Conservation (phyloP, 2,888 invertebrate species). For the Netelia fuscicornis region DNA sequence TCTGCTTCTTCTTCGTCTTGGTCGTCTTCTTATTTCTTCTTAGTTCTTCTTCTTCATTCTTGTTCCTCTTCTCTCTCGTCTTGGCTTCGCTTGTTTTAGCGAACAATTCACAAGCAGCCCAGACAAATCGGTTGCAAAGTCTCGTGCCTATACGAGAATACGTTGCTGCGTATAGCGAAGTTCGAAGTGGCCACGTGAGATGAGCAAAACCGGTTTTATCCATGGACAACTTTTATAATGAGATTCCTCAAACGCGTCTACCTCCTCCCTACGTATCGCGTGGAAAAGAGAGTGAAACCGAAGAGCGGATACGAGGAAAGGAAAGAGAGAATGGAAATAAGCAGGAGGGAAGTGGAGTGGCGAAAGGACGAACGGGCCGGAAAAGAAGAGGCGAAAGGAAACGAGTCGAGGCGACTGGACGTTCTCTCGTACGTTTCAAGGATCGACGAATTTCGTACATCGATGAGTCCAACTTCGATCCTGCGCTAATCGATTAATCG, state of each 20-base stretch:
- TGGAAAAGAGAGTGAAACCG: conserved; percentile 25
- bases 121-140: conserved; percentile 69
- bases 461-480: not conserved
- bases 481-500: too few relatives aligned
- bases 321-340: conserved; percentile 53
- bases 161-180: conserved; percentile 45
- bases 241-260: conserved; percentile 76
- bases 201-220: conserved; percentile 76
- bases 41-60: conserved; percentile 5
- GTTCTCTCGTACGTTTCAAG: conserved; percentile 61
- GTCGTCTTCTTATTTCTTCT: conserved; percentile 23
- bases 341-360: conserved; percentile 47
- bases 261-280: conserved; percentile 6
- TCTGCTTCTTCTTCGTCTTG: conserved; percentile 23
- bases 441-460: not conserved
- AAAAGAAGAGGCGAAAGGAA: conserved; percentile 39
- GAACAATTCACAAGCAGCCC: conserved; percentile 37
- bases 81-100: conserved; percentile 36
- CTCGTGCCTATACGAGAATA: conserved; percentile 61
- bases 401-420: conserved; percentile 51
- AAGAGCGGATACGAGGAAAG: conserved; percentile 51
- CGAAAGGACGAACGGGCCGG: conserved; percentile 36
- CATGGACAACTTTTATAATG: conserved; percentile 77
- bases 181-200: conserved; percentile 69
- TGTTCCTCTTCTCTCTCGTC: conserved; percentile 31